Evolutionary conservation across 2,113 vertebrate genomes (phyloP).

Genomic region (human): GRCh38 chr12:86213501-86214000

Average conservation of each 20-base stretch:
- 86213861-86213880: background rate
- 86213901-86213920: background rate
- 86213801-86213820: background rate
- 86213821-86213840: background rate
- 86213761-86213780: background rate
- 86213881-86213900: background rate
- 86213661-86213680: background rate
- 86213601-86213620: background rate
- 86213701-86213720: background rate
- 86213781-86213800: background rate
- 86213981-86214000: background rate
- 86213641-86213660: background rate
- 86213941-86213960: background rate
- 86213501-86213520: background rate
- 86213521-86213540: background rate
- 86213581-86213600: background rate
- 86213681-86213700: background rate
- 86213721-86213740: background rate
- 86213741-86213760: background rate
- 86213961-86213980: background rate
- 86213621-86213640: background rate
- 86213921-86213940: background rate
- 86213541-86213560: conserved; percentile 15
- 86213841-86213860: background rate
- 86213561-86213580: background rate